Conservation (phyloP, 1,140 invertebrate genomes). For the Triops longicaudatus region DNA sequence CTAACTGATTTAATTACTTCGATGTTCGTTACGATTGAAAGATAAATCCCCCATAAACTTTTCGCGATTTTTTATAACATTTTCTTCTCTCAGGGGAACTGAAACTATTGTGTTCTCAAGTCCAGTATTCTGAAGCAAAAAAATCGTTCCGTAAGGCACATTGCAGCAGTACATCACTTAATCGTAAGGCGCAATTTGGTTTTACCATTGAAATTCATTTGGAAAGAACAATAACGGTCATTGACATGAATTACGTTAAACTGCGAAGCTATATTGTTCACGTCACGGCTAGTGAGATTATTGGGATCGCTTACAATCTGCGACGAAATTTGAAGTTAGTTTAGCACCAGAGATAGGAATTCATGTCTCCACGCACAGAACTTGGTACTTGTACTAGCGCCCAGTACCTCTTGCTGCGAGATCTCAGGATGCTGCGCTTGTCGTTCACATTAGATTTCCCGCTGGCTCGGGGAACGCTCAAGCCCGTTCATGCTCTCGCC, state of each 20-base stretch:
- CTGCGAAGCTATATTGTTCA: no score
- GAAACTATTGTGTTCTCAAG: not conserved
- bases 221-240: no score
- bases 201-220: no score
- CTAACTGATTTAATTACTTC: no score
- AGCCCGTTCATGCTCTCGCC: not conserved
- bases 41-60: no score
- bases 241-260: no score
- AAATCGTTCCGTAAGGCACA: not conserved
- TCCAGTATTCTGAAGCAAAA: not conserved
- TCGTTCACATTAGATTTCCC: not conserved
- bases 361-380: not conserved
- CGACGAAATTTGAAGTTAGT: not conserved
- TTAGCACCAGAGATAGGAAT: not conserved
- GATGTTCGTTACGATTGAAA: no score
- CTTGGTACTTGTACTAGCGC: not conserved
- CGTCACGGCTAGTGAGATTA: no score
- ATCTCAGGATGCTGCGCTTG: not conserved
- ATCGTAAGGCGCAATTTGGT: not conserved
- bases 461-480: not conserved
- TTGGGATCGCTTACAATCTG: no score
- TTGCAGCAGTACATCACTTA: not conserved
- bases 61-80: not conserved
- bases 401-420: not conserved
- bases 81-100: not conserved